phyloP scores from a whole-genome alignment of 2,797 vertebrate genomes.

The Pangasius krempfi region DNA sequence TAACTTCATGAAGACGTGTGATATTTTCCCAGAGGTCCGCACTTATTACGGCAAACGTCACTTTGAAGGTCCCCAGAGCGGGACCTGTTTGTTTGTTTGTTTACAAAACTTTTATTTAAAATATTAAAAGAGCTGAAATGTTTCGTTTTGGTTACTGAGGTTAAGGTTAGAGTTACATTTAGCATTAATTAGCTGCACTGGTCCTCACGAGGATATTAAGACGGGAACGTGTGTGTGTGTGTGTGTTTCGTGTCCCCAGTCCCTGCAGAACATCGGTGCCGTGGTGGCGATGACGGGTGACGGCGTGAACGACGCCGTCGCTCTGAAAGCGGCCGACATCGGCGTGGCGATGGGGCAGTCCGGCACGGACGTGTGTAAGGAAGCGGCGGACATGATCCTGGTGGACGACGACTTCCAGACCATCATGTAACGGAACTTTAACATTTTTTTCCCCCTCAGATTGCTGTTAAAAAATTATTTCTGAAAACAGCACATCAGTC shows the following conservation, averaged over 20 bases:
- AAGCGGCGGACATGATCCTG: conserved; percentile 98
- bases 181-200: neutral
- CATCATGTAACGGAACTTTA: conserved; percentile 81
- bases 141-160: neutral
- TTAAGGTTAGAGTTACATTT: neutral
- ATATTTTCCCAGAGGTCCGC: neutral
- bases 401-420: conserved; percentile 98
- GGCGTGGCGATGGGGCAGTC: conserved; percentile 95
- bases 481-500: neutral
- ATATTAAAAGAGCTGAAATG: neutral
- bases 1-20: neutral
- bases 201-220: neutral
- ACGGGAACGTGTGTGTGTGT: neutral
- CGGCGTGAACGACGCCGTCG: conserved; percentile 96
- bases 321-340: conserved; percentile 94
- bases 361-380: conserved; percentile 96
- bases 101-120: neutral
- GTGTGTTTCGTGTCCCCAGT: conserved; percentile 68
- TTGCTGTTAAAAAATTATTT: neutral
- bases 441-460: neutral
- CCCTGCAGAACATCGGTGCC: conserved; percentile 89
- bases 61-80: neutral
- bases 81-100: neutral
- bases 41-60: neutral
- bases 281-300: conserved; percentile 98